Base-by-base conservation (phyloP, 1,140 invertebrate genomes). In the Mercenaria mercenaria region DNA sequence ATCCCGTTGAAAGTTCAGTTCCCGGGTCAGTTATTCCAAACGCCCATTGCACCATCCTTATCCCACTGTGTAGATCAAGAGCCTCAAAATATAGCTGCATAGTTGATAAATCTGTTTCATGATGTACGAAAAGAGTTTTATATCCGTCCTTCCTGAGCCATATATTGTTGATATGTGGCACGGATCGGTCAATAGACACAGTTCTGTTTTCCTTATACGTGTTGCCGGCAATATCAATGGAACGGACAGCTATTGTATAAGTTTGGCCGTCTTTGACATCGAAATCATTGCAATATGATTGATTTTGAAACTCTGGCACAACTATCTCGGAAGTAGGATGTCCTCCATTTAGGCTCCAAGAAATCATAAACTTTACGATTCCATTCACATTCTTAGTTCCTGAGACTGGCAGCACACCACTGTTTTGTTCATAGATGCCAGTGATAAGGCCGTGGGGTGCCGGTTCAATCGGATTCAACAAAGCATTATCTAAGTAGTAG, bases 371-470 rank as follows among this genome's bases (percentile, higher is more conserved):
- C 1, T 41, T 20, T 10, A 81, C 82, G n/a, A 93, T 90, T 0
- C 93, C 93, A 34, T 91, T 1, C n/a, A 92, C 67, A 82, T 93
- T 93, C 37, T n/a, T 23, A 11, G 93, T 92, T 1, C 93, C 93
- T 34, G 26, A 43, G 15, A 91, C 67, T n/a, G 91, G 87, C 6
- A 93, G 39, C 20, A 64, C 2, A 13, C 92, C 92, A 39, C 59
- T 69, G 20, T 29, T 88, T 59, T 93, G 91, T 72, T 93, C 92
- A 69, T 93, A 93, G 10, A 61, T 20, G 32, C 34, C 15, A 77
- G 32, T 0, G 76, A 77, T 3, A 1, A 34, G 34, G 90, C 32
- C 72, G 39, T 88, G 32, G 0, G 59, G 47, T 29, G 87, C 88
- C 2, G 76, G 61, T 18, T 47, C 8, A 41, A 91, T 88, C 0